Evolutionary conservation across 1,140 invertebrate species (phyloP).

Genomic region (Eriocheir sinensis): DNA sequence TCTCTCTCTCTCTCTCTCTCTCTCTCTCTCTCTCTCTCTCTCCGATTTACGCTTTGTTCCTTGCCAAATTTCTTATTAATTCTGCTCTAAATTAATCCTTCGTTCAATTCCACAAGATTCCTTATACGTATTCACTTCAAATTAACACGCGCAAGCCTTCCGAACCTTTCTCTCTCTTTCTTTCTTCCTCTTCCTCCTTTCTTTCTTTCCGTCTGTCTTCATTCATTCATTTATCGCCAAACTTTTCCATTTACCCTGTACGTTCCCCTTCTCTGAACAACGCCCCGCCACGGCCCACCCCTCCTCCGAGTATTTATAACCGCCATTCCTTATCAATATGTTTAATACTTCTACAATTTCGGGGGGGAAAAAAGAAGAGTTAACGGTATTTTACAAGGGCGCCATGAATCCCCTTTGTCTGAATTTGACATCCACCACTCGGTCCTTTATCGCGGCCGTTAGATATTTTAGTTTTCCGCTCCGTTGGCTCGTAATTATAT

Average conservation of each 20-base stretch:
- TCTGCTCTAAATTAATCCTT: background rate
- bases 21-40: background rate
- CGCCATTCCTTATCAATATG: conserved; percentile 1
- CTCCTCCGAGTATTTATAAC: background rate
- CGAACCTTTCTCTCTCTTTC: no score
- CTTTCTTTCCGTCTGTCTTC: background rate
- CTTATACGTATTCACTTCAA: no score
- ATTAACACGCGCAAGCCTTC: no score
- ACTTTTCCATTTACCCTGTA: background rate
- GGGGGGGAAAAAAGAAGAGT: background rate
- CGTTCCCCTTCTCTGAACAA: no score
- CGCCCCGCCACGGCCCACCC: background rate
- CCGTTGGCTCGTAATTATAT: background rate
- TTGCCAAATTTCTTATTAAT: background rate
- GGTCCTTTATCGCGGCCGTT: background rate
- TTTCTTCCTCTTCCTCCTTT: background rate
- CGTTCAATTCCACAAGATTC: no score
- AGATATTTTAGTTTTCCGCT: background rate
- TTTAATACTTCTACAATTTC: background rate
- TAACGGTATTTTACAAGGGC: background rate
- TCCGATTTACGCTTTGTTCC: background rate
- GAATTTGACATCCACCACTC: background rate
- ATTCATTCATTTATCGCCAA: no score
- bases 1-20: conserved; percentile 22
- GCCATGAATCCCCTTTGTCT: background rate